Evolutionary conservation across 1,140 invertebrate genomes (phyloP).

Genomic region (Theocolax elegans): DNA sequence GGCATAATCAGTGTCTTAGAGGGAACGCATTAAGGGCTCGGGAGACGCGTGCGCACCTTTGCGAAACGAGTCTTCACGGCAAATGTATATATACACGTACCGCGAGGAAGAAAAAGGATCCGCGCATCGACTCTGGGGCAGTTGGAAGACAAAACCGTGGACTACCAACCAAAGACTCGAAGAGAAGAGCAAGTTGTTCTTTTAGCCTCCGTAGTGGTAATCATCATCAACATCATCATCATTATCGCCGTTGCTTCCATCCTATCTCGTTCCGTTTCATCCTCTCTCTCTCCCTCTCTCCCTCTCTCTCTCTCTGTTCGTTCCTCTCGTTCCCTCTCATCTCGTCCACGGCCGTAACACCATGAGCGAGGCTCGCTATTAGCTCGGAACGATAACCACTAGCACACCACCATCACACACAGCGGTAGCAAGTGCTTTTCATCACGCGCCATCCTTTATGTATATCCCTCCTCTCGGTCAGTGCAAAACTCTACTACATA

Average conservation of each 20-base stretch:
- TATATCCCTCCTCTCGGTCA: background rate
- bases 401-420: too few species aligned
- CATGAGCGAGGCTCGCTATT: constrained; percentile 52
- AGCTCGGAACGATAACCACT: constrained; percentile 53
- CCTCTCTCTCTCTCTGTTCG: constrained; percentile 38
- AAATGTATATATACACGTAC: background rate
- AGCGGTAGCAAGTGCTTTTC: constrained; percentile 54
- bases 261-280: constrained; percentile 46
- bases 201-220: constrained; percentile 47
- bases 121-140: constrained; percentile 1
- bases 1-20: constrained; percentile 34
- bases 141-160: constrained; percentile 49
- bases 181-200: constrained; percentile 42
- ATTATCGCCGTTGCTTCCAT: constrained; percentile 55
- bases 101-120: background rate
- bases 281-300: constrained; percentile 45
- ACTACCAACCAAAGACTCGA: too few species aligned
- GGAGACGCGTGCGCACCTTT: background rate
- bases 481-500: background rate
- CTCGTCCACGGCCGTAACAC: constrained; percentile 49
- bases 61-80: too few species aligned
- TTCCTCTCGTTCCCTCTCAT: constrained; percentile 42
- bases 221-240: constrained; percentile 65
- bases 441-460: constrained; percentile 38
- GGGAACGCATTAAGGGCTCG: constrained; percentile 16